phyloP scores from a whole-genome alignment of 2,888 invertebrate species.

The Hesperia comma region DNA sequence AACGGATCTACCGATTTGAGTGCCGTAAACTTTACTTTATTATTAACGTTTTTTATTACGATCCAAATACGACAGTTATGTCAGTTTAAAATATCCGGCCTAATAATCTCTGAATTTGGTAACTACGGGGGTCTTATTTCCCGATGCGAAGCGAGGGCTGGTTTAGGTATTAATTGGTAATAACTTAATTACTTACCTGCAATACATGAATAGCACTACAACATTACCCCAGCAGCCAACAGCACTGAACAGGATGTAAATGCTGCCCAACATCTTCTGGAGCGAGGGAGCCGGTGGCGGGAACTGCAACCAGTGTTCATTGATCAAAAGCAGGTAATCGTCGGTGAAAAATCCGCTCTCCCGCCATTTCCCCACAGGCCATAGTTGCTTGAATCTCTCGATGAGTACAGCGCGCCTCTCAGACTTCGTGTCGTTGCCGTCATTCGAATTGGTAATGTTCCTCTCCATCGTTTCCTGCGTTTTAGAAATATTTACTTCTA shows the following conservation, averaged over 20 bases:
- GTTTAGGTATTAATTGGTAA: background rate
- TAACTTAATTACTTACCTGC: constrained; percentile 80
- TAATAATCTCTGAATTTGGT: too few species aligned
- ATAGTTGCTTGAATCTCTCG: constrained; percentile 63
- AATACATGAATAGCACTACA: constrained; percentile 88
- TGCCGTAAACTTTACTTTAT: too few species aligned
- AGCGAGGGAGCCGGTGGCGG: constrained; percentile 83
- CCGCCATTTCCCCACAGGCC: constrained; percentile 80
- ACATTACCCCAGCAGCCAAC: constrained; percentile 88
- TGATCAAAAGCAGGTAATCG: constrained; percentile 84
- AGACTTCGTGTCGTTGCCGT: background rate
- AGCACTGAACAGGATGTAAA: constrained; percentile 86
- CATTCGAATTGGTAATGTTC: constrained; percentile 17
- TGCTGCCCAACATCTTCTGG: constrained; percentile 84
- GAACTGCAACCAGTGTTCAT: constrained; percentile 89
- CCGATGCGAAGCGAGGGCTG: too few species aligned
- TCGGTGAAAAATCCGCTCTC: constrained; percentile 82
- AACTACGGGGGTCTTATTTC: too few species aligned
- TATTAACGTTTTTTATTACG: too few species aligned
- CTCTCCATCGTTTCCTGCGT: background rate
- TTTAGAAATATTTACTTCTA: constrained; percentile 19
- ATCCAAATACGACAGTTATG: too few species aligned
- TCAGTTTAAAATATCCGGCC: too few species aligned
- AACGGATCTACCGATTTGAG: too few species aligned
- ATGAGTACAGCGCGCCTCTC: constrained; percentile 58